Percentiles rank a stretch among this genome's conserved stretches.
Conservation (phyloP, 2,113 vertebrate genomes). For the Equus przewalskii region DNA sequence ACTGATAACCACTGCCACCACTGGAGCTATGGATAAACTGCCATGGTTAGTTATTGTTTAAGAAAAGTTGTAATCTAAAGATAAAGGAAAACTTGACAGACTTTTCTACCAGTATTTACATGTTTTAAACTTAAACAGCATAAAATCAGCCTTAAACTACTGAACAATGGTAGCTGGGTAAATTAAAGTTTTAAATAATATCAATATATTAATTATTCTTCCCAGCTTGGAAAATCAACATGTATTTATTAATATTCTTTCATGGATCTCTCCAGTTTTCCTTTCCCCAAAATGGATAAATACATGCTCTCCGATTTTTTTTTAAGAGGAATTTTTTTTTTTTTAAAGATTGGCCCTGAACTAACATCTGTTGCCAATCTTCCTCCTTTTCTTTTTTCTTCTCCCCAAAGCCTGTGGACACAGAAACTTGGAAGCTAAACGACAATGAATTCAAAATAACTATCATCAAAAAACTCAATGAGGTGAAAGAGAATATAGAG, state of each 20-base stretch:
- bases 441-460: no score
- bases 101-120: constrained; percentile 4
- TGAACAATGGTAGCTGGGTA: neutral
- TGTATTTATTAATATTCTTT: neutral
- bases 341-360: no score
- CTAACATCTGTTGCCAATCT: no score
- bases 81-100: neutral
- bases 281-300: constrained; percentile 36
- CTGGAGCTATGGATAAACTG: neutral
- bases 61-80: neutral
- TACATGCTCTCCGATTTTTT: neutral
- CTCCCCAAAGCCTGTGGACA: no score
- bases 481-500: no score
- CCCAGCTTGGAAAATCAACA: neutral
- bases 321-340: no score
- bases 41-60: neutral
- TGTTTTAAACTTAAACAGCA: constrained; percentile 13
- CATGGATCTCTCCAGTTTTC: neutral
- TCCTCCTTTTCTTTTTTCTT: no score
- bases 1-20: neutral
- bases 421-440: no score
- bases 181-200: constrained; percentile 26
- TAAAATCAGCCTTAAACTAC: neutral
- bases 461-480: no score
- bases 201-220: constrained; percentile 8